phyloP scores from a whole-genome alignment of 2,888 invertebrate species.

The Sympetrum striolatum region DNA sequence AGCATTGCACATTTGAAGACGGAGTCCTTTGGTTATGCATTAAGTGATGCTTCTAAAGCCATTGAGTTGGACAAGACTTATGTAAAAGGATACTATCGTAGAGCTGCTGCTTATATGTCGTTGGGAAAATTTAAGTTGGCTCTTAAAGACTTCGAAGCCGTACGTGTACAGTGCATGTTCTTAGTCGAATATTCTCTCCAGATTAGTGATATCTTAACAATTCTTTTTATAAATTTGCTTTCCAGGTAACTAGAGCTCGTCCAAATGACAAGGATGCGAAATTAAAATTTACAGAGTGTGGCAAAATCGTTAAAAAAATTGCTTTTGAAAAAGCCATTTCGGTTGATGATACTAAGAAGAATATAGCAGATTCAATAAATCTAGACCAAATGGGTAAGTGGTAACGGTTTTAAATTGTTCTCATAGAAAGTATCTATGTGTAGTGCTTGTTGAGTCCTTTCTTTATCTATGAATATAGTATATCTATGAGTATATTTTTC shows the following conservation, averaged over 20 bases:
- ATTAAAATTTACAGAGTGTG: conserved; percentile 90
- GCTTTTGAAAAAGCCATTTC: conserved; percentile 98
- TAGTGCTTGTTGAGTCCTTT: too few species aligned
- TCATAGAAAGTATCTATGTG: too few species aligned
- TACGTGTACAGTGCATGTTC: conserved; percentile 61
- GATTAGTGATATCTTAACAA: too few species aligned
- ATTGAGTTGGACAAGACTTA: conserved; percentile 89
- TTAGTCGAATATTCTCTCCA: not conserved
- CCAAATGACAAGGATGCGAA: conserved; percentile 96
- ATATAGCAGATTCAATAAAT: conserved; percentile 87
- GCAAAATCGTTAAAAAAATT: conserved; percentile 91
- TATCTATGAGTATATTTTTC: too few species aligned
- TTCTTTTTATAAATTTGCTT: not conserved
- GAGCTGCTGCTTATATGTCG: conserved; percentile 97
- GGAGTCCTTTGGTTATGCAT: conserved; percentile 94
- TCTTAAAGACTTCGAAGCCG: conserved; percentile 94
- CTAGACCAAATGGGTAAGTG: conserved; percentile 87
- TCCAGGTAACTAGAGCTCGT: conserved; percentile 84
- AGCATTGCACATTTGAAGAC: conserved; percentile 93
- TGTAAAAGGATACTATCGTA: conserved; percentile 95
- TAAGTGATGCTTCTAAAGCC: conserved; percentile 89
- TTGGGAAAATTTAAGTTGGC: conserved; percentile 97
- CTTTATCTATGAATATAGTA: too few species aligned
- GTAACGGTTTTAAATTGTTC: not conserved
- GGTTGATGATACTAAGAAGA: conserved; percentile 85